A percentile compares a stretch with the other conserved stretches of the same genome.
phyloP scores from a whole-genome alignment of 2,888 invertebrate genomes.

The Brachycybe producta region DNA sequence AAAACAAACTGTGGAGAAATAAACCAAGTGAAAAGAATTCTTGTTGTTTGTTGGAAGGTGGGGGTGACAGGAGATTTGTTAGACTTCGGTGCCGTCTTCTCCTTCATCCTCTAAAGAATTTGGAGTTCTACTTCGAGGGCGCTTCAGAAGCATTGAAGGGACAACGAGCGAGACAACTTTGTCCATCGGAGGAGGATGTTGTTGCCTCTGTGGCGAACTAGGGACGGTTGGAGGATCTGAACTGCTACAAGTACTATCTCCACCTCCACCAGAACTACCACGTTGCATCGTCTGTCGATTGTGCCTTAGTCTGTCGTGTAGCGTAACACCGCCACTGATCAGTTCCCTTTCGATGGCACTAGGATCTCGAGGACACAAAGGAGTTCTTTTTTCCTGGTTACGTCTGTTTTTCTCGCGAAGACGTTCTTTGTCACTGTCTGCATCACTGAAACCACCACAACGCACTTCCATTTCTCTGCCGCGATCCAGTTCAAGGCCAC shows the following conservation, averaged over 20 bases:
- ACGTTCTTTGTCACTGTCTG: conserved; percentile 11
- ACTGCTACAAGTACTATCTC: conserved; percentile 14
- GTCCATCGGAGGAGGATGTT: not conserved
- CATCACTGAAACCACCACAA: not conserved
- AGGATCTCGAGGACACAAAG: not conserved
- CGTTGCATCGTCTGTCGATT: conserved; percentile 1
- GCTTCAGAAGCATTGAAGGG: conserved; percentile 3
- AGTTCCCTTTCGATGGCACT: not conserved
- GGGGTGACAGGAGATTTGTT: too few relatives aligned
- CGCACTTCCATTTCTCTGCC: conserved; percentile 7
- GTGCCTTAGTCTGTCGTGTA: not conserved
- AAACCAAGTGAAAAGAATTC: too few relatives aligned
- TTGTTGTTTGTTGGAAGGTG: too few relatives aligned
- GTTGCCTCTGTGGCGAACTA: conserved; percentile 11
- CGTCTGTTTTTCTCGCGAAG: conserved; percentile 6
- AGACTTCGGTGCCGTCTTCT: conserved; percentile 14
- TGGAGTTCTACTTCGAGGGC: not conserved
- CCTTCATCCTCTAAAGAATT: conserved; percentile 13
- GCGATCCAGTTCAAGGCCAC: conserved; percentile 12
- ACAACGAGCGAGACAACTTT: conserved; percentile 8
- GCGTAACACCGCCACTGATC: not conserved
- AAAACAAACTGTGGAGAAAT: too few relatives aligned
- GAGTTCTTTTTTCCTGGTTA: conserved; percentile 3
- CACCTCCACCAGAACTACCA: conserved; percentile 9
- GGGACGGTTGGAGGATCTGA: conserved; percentile 15